Evolutionary conservation across 2,888 invertebrate genomes (phyloP), one percentile per base, ranked within the genome.

Genomic region (Noctua janthina): DNA sequence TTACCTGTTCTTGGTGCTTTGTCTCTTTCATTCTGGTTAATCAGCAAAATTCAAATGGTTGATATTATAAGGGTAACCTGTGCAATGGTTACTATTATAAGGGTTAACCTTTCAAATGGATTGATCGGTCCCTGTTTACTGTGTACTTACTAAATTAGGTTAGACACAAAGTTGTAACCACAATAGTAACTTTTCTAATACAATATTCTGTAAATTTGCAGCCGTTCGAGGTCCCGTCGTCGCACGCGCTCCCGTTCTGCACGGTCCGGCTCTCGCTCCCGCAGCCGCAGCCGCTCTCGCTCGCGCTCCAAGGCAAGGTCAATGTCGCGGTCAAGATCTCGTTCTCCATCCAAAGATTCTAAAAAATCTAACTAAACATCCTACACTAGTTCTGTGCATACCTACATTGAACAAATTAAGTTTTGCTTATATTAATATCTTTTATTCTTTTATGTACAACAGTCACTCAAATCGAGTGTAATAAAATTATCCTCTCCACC

Each of bases 171-270:
- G 35, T 46, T 78, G 17, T 46, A 66, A 68, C 80, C n/a, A 69
- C 43, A 76, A 35, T 71, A 13, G n/a, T 20, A 54, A 72, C 11
- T 54, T 64, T 74, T 23, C 76, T 78, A 76, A 85, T 78, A 75
- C 74, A 49, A 78, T 20, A 74, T 80, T 86, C 83, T 93, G 86
- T 89, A 81, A 73, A 73, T 92, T 93, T 86, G 29, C 96, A 97
- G 97, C 88, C 97, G 98, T 43, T 98, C 98, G 87, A 97, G 98
- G 90, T 98, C 98, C 46, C 96, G 96, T 77, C 96, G 97, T 70
- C 97, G 98, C 90, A 97, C 98, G 81, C 97, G 98, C 79, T 98
- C 98, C 35, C 97, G 97, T 89, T 95, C 97, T 86, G 92, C 97
- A 83, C 96, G 96, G 83, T 97, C 97, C 1, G 97, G 97, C 64